A percentile compares a stretch with the other conserved stretches of the same genome.
These are phyloP conservation scores for Spermophilus dauricus DNA, from an alignment of 2,113 vertebrate genomes.

Conservation along the genomic window DNA sequence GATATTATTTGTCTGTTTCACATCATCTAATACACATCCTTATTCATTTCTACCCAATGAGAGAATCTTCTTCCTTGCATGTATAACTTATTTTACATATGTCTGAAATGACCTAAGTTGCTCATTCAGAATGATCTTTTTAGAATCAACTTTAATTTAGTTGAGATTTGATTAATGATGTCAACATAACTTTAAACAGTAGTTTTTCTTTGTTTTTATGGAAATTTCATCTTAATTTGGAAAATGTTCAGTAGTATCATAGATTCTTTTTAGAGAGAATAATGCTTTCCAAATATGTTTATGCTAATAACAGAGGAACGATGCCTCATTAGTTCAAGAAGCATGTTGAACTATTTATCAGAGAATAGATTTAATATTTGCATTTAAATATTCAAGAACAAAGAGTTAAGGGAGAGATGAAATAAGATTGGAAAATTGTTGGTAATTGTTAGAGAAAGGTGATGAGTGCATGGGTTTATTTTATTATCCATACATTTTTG, in stretches of 20 bases:
- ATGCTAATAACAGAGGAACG: conserved; percentile 12
- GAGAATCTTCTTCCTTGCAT: background rate
- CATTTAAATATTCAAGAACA: conserved; percentile 42
- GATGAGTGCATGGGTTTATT: background rate
- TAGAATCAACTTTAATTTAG: background rate
- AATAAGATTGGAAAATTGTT: background rate
- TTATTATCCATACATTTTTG: background rate
- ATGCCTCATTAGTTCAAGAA: background rate
- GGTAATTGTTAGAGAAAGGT: background rate
- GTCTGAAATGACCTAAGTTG: background rate
- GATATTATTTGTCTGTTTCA: background rate
- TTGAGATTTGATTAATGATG: conserved; percentile 6
- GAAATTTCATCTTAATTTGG: background rate
- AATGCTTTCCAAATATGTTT: conserved; percentile 20
- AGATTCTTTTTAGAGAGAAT: conserved; percentile 8
- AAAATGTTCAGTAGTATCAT: background rate
- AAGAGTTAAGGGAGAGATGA: background rate
- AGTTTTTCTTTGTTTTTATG: background rate
- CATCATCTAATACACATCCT: background rate
- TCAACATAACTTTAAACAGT: background rate
- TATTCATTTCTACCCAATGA: background rate
- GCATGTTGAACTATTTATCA: background rate
- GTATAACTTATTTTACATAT: background rate
- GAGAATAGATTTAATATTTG: background rate
- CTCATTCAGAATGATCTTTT: background rate